Evolutionary conservation across 2,888 invertebrate genomes (phyloP).

Genomic region (Ectemnius cavifrons): DNA sequence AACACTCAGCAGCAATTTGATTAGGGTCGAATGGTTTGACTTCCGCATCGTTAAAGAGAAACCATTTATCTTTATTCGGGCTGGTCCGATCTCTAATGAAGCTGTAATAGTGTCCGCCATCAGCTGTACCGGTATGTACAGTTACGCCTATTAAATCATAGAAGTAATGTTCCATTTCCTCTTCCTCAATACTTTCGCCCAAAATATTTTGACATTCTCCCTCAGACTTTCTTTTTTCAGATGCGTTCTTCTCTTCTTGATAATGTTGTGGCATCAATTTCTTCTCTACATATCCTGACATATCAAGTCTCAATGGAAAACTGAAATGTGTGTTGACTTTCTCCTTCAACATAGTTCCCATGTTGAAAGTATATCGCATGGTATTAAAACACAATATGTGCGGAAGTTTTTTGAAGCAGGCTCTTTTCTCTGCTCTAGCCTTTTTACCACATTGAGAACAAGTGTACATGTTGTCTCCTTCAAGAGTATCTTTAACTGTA

Average conservation of each 20-base stretch:
- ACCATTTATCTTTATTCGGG: constrained; percentile 91
- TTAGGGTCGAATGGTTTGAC: constrained; percentile 97
- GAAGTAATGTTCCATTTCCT: constrained; percentile 87
- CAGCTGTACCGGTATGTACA: constrained; percentile 98
- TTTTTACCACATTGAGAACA: constrained; percentile 97
- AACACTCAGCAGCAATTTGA: constrained; percentile 96
- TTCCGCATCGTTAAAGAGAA: constrained; percentile 94
- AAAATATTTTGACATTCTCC: constrained; percentile 53
- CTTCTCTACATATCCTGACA: constrained; percentile 97
- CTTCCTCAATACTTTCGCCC: constrained; percentile 77
- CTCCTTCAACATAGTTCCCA: constrained; percentile 98
- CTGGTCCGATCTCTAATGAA: constrained; percentile 92
- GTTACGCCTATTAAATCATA: constrained; percentile 95
- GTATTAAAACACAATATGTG: constrained; percentile 97
- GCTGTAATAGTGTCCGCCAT: constrained; percentile 97
- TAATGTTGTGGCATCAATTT: constrained; percentile 94
- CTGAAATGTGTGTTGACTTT: constrained; percentile 98
- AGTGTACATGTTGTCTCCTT: constrained; percentile 98
- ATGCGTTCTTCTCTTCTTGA: constrained; percentile 80
- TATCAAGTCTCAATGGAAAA: constrained; percentile 94
- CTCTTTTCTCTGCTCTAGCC: constrained; percentile 96
- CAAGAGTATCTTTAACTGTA: constrained; percentile 97
- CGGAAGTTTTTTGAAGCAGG: constrained; percentile 96
- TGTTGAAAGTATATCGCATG: constrained; percentile 98
- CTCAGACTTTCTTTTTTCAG: constrained; percentile 54